These are phyloP conservation scores for Struthidea cinerea DNA, from an alignment of 2,113 vertebrate genomes.

Conservation along the genomic window DNA sequence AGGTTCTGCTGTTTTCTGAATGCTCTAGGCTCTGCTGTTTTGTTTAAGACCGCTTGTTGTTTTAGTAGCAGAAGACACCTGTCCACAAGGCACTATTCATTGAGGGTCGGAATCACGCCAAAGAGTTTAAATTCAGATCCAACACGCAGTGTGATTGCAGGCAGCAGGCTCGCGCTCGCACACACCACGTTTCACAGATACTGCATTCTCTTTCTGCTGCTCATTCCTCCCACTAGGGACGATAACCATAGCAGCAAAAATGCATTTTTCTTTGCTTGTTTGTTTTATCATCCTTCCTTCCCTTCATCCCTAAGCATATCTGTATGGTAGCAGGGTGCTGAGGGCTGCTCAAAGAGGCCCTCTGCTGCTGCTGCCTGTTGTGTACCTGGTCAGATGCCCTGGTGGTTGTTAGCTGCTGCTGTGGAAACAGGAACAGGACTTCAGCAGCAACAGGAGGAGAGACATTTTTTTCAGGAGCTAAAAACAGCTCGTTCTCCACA, in stretches of 20 bases:
- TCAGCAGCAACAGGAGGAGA: constrained; percentile 9
- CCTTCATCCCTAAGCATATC: not conserved
- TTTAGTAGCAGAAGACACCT: not conserved
- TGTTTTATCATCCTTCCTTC: not conserved
- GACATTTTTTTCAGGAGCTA: constrained; percentile 30
- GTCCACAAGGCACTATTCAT: not conserved
- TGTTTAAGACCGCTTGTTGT: not conserved
- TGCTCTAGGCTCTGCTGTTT: not conserved
- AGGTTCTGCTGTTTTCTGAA: not conserved
- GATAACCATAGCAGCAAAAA: not conserved
- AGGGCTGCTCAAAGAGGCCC: not conserved
- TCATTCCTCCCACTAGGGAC: not conserved
- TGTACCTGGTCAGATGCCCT: not conserved
- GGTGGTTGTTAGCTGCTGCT: not conserved
- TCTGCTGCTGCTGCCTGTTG: not conserved
- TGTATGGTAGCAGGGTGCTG: rapidly evolving
- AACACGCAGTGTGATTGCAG: not conserved
- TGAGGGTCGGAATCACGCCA: not conserved
- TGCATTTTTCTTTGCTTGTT: not conserved
- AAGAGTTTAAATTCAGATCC: constrained; percentile 3
- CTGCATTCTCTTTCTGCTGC: not conserved
- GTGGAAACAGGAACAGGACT: constrained; percentile 33
- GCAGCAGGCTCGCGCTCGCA: not conserved
- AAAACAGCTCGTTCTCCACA: not conserved
- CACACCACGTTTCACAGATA: not conserved